These are phyloP conservation scores for Oreamnos americanus DNA, from an alignment of 2,113 vertebrate species.

Conservation along the genomic window DNA sequence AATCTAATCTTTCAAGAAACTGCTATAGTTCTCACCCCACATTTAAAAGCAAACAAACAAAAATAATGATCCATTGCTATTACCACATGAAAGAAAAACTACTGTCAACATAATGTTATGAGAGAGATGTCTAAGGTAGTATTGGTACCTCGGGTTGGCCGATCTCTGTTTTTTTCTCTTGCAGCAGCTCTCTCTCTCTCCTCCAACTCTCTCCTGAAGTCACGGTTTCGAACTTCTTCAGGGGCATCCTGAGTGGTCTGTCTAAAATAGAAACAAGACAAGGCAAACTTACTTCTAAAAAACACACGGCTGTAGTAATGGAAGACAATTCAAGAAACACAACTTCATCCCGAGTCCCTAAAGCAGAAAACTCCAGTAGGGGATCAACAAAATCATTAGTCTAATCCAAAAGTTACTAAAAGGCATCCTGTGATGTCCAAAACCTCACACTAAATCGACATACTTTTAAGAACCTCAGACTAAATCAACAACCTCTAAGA, in stretches of 20 bases:
- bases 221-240: conserved; percentile 95
- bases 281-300: background rate
- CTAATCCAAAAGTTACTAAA: background rate
- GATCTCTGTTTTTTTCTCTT: conserved; percentile 93
- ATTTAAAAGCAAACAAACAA: background rate
- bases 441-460: background rate
- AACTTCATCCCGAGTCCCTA: background rate
- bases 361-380: background rate
- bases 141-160: conserved; percentile 89
- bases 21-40: background rate
- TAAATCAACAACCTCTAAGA: background rate
- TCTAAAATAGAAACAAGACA: conserved; percentile 70
- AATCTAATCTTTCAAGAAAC: background rate
- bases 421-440: background rate
- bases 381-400: background rate
- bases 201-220: conserved; percentile 97
- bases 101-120: background rate
- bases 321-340: background rate
- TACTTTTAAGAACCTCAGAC: background rate
- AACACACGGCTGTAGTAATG: background rate
- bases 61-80: background rate
- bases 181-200: conserved; percentile 92
- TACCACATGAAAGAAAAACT: background rate
- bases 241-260: conserved; percentile 97
- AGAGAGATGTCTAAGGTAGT: background rate